phyloP scores from a whole-genome alignment of 92 coral and sea anemone genomes.

The Bergia sp. region DNA sequence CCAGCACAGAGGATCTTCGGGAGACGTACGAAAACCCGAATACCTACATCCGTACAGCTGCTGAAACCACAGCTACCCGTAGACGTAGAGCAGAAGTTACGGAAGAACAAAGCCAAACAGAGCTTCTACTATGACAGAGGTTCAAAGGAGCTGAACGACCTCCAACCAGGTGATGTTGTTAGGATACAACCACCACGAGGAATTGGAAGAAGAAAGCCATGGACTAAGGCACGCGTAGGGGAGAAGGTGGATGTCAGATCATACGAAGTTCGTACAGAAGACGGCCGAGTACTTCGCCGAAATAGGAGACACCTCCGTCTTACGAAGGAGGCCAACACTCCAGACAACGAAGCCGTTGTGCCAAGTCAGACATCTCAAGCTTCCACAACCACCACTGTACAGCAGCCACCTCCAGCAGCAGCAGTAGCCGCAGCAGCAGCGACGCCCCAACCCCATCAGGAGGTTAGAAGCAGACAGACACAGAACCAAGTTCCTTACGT shows the following conservation, averaged over 20 bases:
- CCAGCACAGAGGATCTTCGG: conserved; percentile 64
- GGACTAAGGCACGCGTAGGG: conserved; percentile 49
- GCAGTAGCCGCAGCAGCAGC: not conserved
- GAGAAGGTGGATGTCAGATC: conserved; percentile 45
- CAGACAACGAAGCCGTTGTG: too few species aligned
- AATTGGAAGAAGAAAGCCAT: too few species aligned
- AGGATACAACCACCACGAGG: too few species aligned
- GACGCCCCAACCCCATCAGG: too few species aligned
- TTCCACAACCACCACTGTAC: conserved; percentile 20
- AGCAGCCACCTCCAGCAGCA: conserved; percentile 17
- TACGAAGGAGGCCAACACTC: too few species aligned
- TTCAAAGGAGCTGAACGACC: too few species aligned
- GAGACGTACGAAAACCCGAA: too few species aligned
- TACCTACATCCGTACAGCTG: conserved; percentile 63
- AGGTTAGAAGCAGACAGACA: too few species aligned
- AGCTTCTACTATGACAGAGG: too few species aligned
- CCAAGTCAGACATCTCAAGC: not conserved
- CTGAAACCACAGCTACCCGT: too few species aligned
- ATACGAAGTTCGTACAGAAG: conserved; percentile 43
- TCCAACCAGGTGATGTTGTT: not conserved
- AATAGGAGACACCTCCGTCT: conserved; percentile 40
- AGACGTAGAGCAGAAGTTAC: conserved; percentile 16
- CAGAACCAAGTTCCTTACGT: too few species aligned
- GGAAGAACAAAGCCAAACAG: too few species aligned
- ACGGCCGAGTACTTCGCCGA: conserved; percentile 36